Conservation (phyloP, 2,113 vertebrate genomes). For the Chinchilla lanigera region DNA sequence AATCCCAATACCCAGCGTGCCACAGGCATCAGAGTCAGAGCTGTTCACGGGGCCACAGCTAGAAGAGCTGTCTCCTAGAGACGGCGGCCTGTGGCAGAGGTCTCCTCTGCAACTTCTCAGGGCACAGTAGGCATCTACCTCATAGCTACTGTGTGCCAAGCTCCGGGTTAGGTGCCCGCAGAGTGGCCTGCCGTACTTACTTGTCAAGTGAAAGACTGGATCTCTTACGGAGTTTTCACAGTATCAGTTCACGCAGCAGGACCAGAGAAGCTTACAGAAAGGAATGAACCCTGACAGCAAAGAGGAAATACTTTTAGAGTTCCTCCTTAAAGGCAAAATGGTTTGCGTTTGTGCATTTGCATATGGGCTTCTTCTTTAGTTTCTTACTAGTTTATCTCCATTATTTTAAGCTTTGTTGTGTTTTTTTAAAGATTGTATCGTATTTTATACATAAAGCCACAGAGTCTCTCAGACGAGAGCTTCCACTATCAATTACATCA, state of each 20-base stretch:
- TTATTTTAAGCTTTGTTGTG: slow-evolving; percentile 4
- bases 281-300: neutral
- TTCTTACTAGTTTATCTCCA: neutral
- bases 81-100: neutral
- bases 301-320: neutral
- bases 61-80: neutral
- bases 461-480: neutral
- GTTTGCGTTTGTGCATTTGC: neutral
- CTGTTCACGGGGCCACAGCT: neutral
- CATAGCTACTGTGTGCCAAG: neutral
- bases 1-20: neutral
- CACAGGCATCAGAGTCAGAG: neutral
- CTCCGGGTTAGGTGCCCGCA: neutral
- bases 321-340: neutral
- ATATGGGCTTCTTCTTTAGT: neutral
- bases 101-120: neutral
- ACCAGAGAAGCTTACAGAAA: neutral
- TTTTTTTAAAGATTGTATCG: neutral
- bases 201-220: neutral
- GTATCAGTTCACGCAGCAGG: neutral
- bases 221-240: neutral
- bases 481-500: neutral
- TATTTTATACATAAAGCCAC: neutral
- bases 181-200: neutral
- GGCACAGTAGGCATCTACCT: neutral